Conservation (phyloP, 2,797 vertebrate genomes). For the Dipus sagitta region DNA sequence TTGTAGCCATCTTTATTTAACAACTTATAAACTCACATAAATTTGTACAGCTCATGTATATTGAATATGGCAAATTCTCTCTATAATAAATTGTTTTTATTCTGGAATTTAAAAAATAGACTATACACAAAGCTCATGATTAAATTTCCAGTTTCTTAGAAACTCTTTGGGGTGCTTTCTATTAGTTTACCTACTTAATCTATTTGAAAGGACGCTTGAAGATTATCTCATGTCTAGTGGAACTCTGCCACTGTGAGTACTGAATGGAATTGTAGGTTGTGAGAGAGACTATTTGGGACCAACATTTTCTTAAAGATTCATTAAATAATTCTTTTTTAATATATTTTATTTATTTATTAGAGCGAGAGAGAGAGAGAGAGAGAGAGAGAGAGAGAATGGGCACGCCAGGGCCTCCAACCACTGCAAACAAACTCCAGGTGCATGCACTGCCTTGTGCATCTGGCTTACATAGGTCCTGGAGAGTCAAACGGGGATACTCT, state of each 20-base stretch:
- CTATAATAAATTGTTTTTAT: slow-evolving; percentile 99
- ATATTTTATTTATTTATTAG: too few species aligned
- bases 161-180: not conserved
- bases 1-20: slow-evolving; percentile 98
- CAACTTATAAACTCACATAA: slow-evolving; percentile 99
- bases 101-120: slow-evolving; percentile 86
- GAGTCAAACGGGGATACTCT: too few species aligned
- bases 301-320: not conserved
- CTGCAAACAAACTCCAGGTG: too few species aligned
- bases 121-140: not conserved
- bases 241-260: not conserved
- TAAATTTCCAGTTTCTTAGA: not conserved
- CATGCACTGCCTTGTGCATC: too few species aligned
- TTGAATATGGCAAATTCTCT: slow-evolving; percentile 99
- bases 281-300: not conserved
- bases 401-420: too few species aligned
- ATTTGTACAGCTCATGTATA: slow-evolving; percentile 99
- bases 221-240: not conserved
- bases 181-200: not conserved
- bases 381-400: too few species aligned
- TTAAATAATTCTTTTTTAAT: too few species aligned
- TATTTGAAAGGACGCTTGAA: not conserved
- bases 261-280: not conserved
- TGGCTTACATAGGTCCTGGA: too few species aligned
- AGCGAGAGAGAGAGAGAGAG: too few species aligned